Conservation (phyloP, 2,797 vertebrate genomes). For the Pogonophryne albipinna region DNA sequence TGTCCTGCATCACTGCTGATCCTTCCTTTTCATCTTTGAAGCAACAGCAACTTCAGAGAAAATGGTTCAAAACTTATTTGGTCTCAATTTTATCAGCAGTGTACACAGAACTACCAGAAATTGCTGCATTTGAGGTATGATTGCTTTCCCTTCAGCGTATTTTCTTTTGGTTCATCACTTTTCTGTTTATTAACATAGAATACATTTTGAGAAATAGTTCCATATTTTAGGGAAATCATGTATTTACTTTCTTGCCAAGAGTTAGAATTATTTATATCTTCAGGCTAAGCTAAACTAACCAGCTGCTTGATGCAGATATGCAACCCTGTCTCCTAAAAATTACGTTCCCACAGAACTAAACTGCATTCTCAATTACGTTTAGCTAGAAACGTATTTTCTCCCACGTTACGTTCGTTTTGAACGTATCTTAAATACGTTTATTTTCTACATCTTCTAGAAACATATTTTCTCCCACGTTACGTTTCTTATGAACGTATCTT, state of each 20-base stretch:
- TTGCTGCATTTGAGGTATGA: slow-evolving; percentile 1
- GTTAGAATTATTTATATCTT: neutral
- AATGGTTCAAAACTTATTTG: slow-evolving; percentile 30
- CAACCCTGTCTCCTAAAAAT: no score
- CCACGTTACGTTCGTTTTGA: no score
- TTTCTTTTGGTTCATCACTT: neutral
- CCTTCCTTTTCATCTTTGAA: slow-evolving; percentile 44
- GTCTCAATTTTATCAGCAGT: slow-evolving; percentile 9
- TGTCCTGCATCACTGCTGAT: slow-evolving; percentile 43
- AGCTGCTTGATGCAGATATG: neutral
- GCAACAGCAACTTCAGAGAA: slow-evolving; percentile 37
- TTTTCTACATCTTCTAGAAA: no score
- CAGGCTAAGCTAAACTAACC: neutral
- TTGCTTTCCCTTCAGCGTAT: neutral
- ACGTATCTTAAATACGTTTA: no score
- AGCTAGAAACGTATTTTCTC: no score
- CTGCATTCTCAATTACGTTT: no score
- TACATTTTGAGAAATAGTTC: neutral
- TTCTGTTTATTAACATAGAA: neutral
- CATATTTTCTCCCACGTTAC: no score
- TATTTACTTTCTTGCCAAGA: neutral
- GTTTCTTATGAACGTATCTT: no score
- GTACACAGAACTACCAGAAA: neutral
- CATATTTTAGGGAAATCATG: neutral
- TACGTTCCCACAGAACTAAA: no score